phyloP scores from a whole-genome alignment of 2,797 vertebrate genomes.

The Urosaurus nigricauda region DNA sequence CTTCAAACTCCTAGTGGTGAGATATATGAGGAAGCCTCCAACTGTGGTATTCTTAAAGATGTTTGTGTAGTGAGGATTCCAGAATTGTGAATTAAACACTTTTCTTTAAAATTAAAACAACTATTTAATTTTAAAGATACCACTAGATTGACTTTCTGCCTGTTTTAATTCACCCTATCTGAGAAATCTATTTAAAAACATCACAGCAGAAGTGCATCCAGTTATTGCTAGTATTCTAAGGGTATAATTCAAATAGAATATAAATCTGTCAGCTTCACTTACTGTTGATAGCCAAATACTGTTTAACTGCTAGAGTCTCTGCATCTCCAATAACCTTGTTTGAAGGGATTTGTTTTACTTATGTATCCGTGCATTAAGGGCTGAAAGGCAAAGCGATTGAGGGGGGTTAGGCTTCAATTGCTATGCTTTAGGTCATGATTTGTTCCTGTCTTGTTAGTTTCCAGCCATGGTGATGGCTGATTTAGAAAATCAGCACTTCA shows the following conservation, averaged over 20 bases:
- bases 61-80: background rate
- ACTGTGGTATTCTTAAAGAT: slow-evolving; percentile 12
- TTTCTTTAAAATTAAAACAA: slow-evolving; percentile 39
- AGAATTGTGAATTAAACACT: slow-evolving; percentile 33
- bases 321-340: slow-evolving; percentile 59
- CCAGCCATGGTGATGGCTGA: slow-evolving; percentile 29
- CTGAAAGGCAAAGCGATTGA: slow-evolving; percentile 28
- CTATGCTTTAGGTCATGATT: slow-evolving; percentile 37
- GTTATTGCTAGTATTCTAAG: slow-evolving; percentile 34
- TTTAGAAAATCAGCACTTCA: background rate
- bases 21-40: slow-evolving; percentile 15
- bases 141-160: background rate
- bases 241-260: slow-evolving; percentile 46
- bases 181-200: slow-evolving; percentile 43
- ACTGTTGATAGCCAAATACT: slow-evolving; percentile 52
- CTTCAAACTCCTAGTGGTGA: slow-evolving; percentile 34
- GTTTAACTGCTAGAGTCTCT: slow-evolving; percentile 51
- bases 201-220: slow-evolving; percentile 23
- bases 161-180: slow-evolving; percentile 43
- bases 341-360: slow-evolving; percentile 66
- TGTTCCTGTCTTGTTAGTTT: slow-evolving; percentile 44
- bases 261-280: slow-evolving; percentile 58
- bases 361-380: slow-evolving; percentile 48
- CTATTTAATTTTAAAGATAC: slow-evolving; percentile 16
- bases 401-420: slow-evolving; percentile 15